Percentiles rank a stretch among this genome's conserved stretches.
These are phyloP conservation scores for Athene cunicularia DNA, from an alignment of 2,113 vertebrate species.

Conservation along the genomic window DNA sequence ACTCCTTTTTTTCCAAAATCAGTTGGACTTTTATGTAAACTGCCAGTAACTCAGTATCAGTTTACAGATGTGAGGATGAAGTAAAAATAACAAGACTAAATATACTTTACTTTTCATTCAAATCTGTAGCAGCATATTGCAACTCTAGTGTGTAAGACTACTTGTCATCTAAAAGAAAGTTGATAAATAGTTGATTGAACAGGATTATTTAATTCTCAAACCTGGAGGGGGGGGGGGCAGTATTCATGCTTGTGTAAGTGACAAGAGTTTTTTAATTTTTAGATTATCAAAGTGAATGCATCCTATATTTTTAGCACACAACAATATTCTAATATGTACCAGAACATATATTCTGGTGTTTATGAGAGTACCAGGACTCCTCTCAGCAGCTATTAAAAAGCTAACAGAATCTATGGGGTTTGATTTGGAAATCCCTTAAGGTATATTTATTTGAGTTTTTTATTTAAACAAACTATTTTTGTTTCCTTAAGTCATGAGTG, in stretches of 20 bases:
- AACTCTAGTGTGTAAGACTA: not conserved
- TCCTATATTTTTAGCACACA: not conserved
- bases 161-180: not conserved
- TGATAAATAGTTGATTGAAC: not conserved
- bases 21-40: not conserved
- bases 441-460: not conserved
- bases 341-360: not conserved
- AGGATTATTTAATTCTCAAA: not conserved
- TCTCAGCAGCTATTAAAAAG: not conserved
- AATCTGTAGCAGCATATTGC: not conserved
- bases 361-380: not conserved
- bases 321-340: not conserved
- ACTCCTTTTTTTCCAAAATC: not conserved
- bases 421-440: not conserved
- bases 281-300: not conserved
- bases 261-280: not conserved
- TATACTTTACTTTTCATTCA: not conserved
- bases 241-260: not conserved
- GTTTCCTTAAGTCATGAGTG: not conserved
- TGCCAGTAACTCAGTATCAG: not conserved
- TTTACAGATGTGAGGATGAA: not conserved
- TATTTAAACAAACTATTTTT: not conserved
- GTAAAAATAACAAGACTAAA: not conserved
- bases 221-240: rapidly evolving
- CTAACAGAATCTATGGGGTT: not conserved